These are phyloP conservation scores for Diplodus sargus DNA, from an alignment of 2,797 vertebrate species.

Conservation along the genomic window DNA sequence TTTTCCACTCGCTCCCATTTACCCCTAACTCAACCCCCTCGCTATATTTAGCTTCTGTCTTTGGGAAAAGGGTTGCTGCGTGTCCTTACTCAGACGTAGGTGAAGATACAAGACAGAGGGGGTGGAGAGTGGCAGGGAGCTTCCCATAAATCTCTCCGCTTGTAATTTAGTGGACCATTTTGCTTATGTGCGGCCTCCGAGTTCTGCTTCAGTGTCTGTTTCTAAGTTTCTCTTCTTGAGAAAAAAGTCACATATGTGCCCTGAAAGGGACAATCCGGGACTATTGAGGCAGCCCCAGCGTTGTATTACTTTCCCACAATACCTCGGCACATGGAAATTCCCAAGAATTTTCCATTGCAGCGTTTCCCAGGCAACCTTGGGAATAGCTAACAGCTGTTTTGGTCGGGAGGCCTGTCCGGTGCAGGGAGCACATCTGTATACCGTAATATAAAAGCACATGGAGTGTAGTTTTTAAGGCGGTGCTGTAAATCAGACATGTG, in stretches of 20 bases:
- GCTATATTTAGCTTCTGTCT: constrained; percentile 69
- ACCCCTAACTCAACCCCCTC: constrained; percentile 2
- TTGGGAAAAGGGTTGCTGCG: constrained; percentile 18
- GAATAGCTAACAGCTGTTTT: constrained; percentile 83
- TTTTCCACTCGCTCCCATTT: constrained; percentile 14
- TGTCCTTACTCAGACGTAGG: constrained; percentile 41
- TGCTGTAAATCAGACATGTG: constrained; percentile 2
- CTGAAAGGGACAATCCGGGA: constrained; percentile 18
- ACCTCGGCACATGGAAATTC: constrained; percentile 66
- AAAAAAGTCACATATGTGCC: constrained; percentile 1
- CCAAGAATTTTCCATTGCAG: constrained; percentile 80
- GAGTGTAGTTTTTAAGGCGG: constrained; percentile 21
- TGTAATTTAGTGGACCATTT: constrained; percentile 10
- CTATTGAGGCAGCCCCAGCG: neutral
- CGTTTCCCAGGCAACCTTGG: constrained; percentile 73
- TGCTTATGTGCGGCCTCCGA: constrained; percentile 22
- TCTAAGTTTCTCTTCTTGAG: constrained; percentile 21
- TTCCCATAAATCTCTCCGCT: constrained; percentile 39
- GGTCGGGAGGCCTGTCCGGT: constrained; percentile 47
- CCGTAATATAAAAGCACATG: constrained; percentile 23
- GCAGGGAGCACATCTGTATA: constrained; percentile 69
- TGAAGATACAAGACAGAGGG: constrained; percentile 29
- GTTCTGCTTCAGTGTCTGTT: constrained; percentile 51
- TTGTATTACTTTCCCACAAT: constrained; percentile 36
- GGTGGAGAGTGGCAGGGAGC: constrained; percentile 4